Evolutionary conservation across 2,113 vertebrate genomes (phyloP), one percentile per base, ranked within the genome.

Genomic region (Rhabdornis inornatus): DNA sequence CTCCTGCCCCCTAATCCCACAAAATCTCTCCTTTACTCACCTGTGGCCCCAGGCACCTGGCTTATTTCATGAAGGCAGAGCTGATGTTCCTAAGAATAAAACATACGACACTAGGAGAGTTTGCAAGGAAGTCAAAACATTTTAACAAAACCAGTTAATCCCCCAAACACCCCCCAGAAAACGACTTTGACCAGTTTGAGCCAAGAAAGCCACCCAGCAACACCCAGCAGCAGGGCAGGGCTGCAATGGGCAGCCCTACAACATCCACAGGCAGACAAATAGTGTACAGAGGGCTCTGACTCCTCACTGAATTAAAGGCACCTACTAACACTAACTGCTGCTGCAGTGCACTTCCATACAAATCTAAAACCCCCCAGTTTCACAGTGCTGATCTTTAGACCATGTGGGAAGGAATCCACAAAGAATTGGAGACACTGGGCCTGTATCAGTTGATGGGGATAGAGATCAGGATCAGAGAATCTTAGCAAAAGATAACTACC

Each of bases 371-470:
- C 27, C 47, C 6, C 17, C 33, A 10, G 3, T 44, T 80, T 33
- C 42, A 49, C n/a, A 31, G 31, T 0, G 0, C 35, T 76, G 52
- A 27, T 50, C 11, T 49, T 42, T 50, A 77, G 7, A 25, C 19
- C 47, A 24, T 59, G n/a, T 55, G 33, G 25, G 33, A 45, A 85
- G 20, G 45, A 42, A 10, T 39, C 16, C 42, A 53, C 15, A 33
- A 4, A n/a, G 6, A 33, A 5, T 11, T 68, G 10, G 44, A 83
- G 30, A 56, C 22, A 7, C 12, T 55, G 10, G 15, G 12, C 20
- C 5, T 53, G 1, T 21, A 72, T 15, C 15, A 75, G n/a, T 2
- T 5, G 8, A 7, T 5, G 10, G n/a, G 42, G 13, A 42, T 42
- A 42, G 40, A 53, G n/a, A 35, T 39, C 14, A 66, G 42, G 52